Conservation (phyloP, 1,140 invertebrate species). For the Camponotus pennsylvanicus region DNA sequence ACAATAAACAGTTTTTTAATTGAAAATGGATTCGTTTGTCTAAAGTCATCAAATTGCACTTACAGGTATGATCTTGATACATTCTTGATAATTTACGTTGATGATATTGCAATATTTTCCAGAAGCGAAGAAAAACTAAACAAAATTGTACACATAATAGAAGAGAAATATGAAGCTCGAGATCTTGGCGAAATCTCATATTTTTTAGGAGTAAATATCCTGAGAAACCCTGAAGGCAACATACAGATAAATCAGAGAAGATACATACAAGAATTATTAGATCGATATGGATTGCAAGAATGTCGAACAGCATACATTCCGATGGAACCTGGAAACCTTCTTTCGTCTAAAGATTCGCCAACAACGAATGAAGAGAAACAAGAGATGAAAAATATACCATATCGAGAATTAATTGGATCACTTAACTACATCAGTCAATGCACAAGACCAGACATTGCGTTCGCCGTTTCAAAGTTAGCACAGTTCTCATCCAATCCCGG, state of each 20-base stretch:
- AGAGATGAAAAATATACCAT: too few relatives aligned
- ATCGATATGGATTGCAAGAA: neutral
- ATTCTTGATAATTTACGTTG: conserved; percentile 1
- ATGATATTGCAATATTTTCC: conserved; percentile 15
- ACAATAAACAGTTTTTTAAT: neutral
- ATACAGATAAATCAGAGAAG: neutral
- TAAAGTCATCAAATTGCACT: neutral
- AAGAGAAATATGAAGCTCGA: neutral
- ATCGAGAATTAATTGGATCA: too few relatives aligned
- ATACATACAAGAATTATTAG: neutral
- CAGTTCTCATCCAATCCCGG: neutral
- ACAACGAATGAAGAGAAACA: too few relatives aligned
- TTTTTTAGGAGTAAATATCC: neutral
- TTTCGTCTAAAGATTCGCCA: too few relatives aligned
- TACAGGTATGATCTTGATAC: neutral
- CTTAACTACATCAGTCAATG: too few relatives aligned
- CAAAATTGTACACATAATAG: neutral
- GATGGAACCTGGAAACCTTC: too few relatives aligned
- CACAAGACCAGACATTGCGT: too few relatives aligned
- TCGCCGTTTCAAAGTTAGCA: too few relatives aligned
- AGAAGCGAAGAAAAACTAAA: neutral
- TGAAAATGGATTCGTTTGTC: neutral
- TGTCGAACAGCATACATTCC: neutral
- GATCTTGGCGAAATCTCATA: neutral
- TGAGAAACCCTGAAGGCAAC: neutral